Conservation (phyloP, 2,888 invertebrate genomes). For the Tenthredo livida region DNA sequence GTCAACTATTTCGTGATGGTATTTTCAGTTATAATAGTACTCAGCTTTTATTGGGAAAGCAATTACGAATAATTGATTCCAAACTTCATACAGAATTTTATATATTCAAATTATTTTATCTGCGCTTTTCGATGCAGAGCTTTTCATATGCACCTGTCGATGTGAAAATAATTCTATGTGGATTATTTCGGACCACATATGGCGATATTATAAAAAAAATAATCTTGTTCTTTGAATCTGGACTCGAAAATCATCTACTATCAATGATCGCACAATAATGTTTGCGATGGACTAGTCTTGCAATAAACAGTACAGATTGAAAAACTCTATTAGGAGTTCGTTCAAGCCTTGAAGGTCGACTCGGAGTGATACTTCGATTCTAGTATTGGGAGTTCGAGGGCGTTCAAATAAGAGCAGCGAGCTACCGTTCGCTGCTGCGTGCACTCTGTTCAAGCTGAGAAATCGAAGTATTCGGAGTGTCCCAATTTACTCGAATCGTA, state of each 20-base stretch:
- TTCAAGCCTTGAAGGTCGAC: background rate
- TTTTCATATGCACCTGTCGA: background rate
- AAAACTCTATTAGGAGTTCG: background rate
- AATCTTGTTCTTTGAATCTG: background rate
- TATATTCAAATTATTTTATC: too few species aligned
- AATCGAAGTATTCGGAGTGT: background rate
- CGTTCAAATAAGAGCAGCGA: background rate
- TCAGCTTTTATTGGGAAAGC: too few species aligned
- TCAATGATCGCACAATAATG: background rate
- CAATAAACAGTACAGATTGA: background rate
- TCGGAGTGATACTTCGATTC: background rate
- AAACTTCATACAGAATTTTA: too few species aligned
- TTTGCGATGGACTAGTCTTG: background rate
- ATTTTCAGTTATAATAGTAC: too few species aligned
- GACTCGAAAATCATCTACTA: background rate
- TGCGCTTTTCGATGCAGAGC: too few species aligned
- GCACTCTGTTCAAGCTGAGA: background rate
- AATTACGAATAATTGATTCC: too few species aligned
- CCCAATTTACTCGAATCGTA: background rate
- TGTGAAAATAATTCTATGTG: background rate
- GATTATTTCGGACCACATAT: background rate
- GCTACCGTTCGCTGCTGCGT: background rate
- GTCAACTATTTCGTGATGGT: too few species aligned
- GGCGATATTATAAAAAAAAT: too few species aligned
- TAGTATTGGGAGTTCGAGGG: background rate